phyloP scores from a whole-genome alignment of 2,797 vertebrate species.

The Hydrocynus forskahlii region DNA sequence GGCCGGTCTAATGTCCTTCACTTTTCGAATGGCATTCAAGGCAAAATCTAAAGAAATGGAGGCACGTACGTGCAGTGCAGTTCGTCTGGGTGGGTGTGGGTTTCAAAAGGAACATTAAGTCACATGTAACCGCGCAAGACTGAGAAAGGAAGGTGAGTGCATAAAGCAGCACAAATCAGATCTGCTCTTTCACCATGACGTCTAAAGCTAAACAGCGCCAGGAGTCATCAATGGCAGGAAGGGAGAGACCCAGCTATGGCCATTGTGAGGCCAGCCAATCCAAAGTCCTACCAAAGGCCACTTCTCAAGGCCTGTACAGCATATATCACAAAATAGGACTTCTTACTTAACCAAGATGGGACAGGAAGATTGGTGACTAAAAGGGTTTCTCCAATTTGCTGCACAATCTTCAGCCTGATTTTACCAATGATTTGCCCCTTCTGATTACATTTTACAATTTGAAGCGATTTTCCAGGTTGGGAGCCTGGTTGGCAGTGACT shows the following conservation, averaged over 20 bases:
- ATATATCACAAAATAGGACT: background rate
- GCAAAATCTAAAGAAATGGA: background rate
- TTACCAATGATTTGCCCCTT: too few relatives aligned
- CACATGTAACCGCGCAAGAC: background rate
- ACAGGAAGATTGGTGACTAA: too few relatives aligned
- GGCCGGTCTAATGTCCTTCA: conserved; percentile 4
- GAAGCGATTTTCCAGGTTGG: too few relatives aligned
- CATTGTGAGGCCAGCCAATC: conserved; percentile 37
- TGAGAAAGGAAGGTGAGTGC: background rate
- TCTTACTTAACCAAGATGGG: too few relatives aligned
- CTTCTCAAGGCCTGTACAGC: background rate
- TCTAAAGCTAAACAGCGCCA: conserved; percentile 3
- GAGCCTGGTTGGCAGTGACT: too few relatives aligned
- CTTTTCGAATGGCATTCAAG: conserved; percentile 2
- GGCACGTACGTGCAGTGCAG: background rate
- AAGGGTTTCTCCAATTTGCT: too few relatives aligned
- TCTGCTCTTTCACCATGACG: conserved; percentile 26
- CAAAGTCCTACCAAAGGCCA: background rate
- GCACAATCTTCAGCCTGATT: too few relatives aligned
- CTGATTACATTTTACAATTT: too few relatives aligned
- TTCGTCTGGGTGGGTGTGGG: background rate
- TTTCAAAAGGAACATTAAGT: conserved; percentile 17
- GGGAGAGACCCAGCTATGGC: conserved; percentile 30
- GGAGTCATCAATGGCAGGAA: conserved; percentile 48
- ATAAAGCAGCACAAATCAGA: conserved; percentile 20